Evolutionary conservation across 1,140 invertebrate genomes (phyloP).

Genomic region (Drosophila prosaltans): DNA sequence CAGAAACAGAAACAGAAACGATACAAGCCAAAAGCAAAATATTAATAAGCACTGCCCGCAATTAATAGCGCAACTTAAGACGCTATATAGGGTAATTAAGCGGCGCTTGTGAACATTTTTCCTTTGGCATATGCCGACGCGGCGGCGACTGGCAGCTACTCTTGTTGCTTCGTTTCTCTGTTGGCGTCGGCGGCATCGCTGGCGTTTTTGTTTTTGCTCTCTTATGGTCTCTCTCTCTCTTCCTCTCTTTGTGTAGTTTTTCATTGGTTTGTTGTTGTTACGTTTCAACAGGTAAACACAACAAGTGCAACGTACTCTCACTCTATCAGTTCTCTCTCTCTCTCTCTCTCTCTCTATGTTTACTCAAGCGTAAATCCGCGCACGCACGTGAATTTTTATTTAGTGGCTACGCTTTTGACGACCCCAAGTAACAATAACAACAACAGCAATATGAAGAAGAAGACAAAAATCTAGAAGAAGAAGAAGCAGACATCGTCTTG

Average conservation of each 20-base stretch:
- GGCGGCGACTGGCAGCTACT: constrained; percentile 25
- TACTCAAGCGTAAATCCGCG: constrained; percentile 77
- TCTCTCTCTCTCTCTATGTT: constrained; percentile 32
- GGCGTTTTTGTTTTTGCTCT: constrained; percentile 41
- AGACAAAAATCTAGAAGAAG: constrained; percentile 38
- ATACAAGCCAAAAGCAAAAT: constrained; percentile 69
- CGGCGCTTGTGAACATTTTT: constrained; percentile 82
- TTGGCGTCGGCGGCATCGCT: constrained; percentile 37
- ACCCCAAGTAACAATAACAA: constrained; percentile 7
- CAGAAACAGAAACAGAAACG: constrained; percentile 5
- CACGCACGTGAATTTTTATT: constrained; percentile 62
- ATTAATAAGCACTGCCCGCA: constrained; percentile 81
- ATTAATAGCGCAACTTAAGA: constrained; percentile 82
- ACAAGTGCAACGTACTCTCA: constrained; percentile 72
- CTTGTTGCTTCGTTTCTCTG: constrained; percentile 20
- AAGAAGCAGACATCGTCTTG: constrained; percentile 23
- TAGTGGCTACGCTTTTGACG: constrained; percentile 13
- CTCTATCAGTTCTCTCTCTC: constrained; percentile 32
- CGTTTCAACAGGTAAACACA: constrained; percentile 62
- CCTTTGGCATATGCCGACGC: constrained; percentile 65
- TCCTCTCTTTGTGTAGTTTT: not conserved
- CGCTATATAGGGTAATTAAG: constrained; percentile 82
- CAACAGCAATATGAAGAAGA: not conserved
- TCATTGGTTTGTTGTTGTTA: constrained; percentile 5
- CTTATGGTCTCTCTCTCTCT: not conserved